Percentiles rank a stretch among this genome's conserved stretches.
phyloP scores from a whole-genome alignment of 2,797 vertebrate species.

The Darevskia mixta region DNA sequence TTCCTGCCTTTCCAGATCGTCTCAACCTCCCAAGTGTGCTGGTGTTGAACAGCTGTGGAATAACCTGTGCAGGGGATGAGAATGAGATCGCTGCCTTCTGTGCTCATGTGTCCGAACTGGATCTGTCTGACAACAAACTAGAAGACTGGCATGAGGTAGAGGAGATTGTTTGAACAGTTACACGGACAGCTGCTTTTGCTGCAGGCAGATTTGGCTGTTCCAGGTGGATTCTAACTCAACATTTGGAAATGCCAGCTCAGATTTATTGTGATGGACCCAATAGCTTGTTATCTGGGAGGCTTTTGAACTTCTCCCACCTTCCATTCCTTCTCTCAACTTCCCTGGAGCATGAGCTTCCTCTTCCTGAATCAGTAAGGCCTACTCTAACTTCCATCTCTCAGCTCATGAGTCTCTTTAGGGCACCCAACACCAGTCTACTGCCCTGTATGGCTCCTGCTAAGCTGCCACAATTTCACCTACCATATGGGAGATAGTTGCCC shows the following conservation, averaged over 20 bases:
- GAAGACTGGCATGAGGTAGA: slow-evolving; percentile 95
- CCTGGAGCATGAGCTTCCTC: not conserved
- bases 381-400: not conserved
- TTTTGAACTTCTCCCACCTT: not conserved
- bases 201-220: not conserved
- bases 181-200: not conserved
- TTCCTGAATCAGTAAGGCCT: not conserved
- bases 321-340: not conserved
- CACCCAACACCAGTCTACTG: not conserved
- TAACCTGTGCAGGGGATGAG: slow-evolving; percentile 91
- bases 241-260: slow-evolving; percentile 27
- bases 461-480: not conserved
- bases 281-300: not conserved
- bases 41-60: slow-evolving; percentile 92
- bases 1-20: slow-evolving; percentile 80
- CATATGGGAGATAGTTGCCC: not conserved
- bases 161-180: not conserved
- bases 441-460: not conserved
- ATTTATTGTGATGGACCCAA: slow-evolving; percentile 12
- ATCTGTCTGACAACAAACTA: slow-evolving; percentile 95
- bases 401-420: not conserved
- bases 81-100: slow-evolving; percentile 92
- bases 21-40: slow-evolving; percentile 92
- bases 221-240: slow-evolving; percentile 21
- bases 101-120: slow-evolving; percentile 93